Evolutionary conservation across 2,888 invertebrate genomes (phyloP), one percentile per base, ranked within the genome.

Genomic region (Allolobophora icterica): DNA sequence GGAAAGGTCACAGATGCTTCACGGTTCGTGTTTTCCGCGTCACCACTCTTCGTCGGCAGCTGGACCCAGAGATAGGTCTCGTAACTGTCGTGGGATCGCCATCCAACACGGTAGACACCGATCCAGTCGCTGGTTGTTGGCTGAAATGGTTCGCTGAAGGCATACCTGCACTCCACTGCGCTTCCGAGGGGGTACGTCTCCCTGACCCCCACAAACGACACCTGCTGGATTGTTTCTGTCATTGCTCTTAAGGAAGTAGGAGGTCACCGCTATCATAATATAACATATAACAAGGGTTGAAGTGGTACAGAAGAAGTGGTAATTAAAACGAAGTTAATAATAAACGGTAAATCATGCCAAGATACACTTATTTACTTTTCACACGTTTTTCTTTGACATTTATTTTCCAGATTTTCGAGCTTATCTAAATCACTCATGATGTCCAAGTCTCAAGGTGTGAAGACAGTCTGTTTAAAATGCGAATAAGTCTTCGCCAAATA

Each of bases 31-130:
- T 45, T 42, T 21, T 52, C 35, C 89, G 33, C 24, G 40, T 42
- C 52, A 34, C 21, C 52, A 38, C 8, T 90, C 52, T 40, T 33
- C 24, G 92, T 91, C 8, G 94, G 94, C 58, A 93, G 89, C 0
- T 94, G 93, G 24, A 94, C 94, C 94, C 94, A 94, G 89, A 94
- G 93, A 92, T 94, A 95, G 93, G 94, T 94, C 42, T 94, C 90
- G 90, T 94, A 94, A 89, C 94, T 94, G 30, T 92, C 92, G 2
- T 92, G 91, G 1, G 93, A 93, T 92, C 94, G 94, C 95, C 95
- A 95, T 24, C 95, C 95, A 19, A 93, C 95, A 92, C 94, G 94
- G 93, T 94, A 95, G 84, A 95, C 92, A 0, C 94, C 95, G 33
- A 95, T 93, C 94, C 94, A 95, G 93, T 95, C 95, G 17, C 94